Evolutionary conservation across 2,113 vertebrate species (phyloP), one percentile per base, ranked within the genome.

Genomic region (Heteronetta atricapilla): DNA sequence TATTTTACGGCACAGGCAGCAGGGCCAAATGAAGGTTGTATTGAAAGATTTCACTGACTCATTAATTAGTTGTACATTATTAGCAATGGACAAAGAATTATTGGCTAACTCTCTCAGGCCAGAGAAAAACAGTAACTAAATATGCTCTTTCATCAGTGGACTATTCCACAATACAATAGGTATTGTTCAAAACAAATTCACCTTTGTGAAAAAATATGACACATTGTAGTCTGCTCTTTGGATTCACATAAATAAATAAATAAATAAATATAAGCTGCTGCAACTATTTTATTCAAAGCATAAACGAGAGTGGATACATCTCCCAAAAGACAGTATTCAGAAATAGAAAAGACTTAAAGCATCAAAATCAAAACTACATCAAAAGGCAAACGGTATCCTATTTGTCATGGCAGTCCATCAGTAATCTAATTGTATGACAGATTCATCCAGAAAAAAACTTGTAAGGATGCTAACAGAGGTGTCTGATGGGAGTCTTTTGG

Each of bases 311-410:
- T 42, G 52, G 14, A 19, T 78, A 94, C 55, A 89, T 26, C 50
- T 96, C 50, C 92, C 88, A 92, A 46, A 88, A 93, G 90, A 86
- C 70, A 81, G 34, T 78, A 91, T 87, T 96, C 94, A 78, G 88
- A 90, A 94, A 69, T 16, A 92, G 84, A 92, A 63, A 97, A 94
- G 94, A 97, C 94, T 96, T 86, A 89, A 89, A 97, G 44, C 82
- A 89, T 90, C 50, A 74, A 96, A 92, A 96, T 94, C 88, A 67
- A 63, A 95, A 94, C 70, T 76, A 94, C 75, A 93, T 94, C 70
- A 91, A 97, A 96, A 97, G 88, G 82, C 56, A 95, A 95, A 94
- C 17, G 4, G 62, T 84, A 94, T 84, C 46, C 29, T 82, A 60
- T 96, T 94, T 97, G 85, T 93, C 86, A 92, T 1, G 7, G 88